These are phyloP conservation scores for Plumapathes pennacea DNA, from an alignment of 92 coral and sea anemone genomes.

Conservation along the genomic window DNA sequence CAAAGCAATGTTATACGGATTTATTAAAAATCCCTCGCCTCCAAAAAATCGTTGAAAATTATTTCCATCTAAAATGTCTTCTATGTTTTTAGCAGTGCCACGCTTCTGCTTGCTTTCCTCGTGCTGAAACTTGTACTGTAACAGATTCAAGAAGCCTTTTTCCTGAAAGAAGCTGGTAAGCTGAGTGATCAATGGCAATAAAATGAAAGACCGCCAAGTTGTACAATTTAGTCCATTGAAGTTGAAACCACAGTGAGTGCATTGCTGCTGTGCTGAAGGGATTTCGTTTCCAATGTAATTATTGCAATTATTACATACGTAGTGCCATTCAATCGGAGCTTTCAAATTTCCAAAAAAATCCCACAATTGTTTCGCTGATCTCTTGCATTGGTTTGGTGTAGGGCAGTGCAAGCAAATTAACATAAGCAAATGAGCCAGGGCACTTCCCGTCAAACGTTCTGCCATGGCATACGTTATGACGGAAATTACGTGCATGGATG, in stretches of 20 bases:
- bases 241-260: no score
- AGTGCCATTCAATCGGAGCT: constrained; percentile 28
- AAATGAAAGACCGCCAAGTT: no score
- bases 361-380: constrained; percentile 6
- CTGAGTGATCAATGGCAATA: no score
- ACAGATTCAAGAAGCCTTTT: no score
- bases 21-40: constrained; percentile 2
- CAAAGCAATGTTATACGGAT: not conserved
- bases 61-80: constrained; percentile 6
- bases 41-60: constrained; percentile 4
- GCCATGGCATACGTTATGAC: constrained; percentile 21
- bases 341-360: constrained; percentile 2
- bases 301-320: constrained; percentile 2
- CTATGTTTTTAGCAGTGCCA: not conserved
- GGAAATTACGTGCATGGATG: constrained; percentile 14
- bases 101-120: not conserved
- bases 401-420: constrained; percentile 24
- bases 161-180: no score
- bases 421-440: constrained; percentile 8
- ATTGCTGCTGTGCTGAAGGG: no score
- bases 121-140: not conserved
- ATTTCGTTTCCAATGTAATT: constrained; percentile 3
- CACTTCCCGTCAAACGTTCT: constrained; percentile 8
- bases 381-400: constrained; percentile 16
- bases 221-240: no score